Base-by-base conservation (phyloP, 2,797 vertebrate genomes). In the Sebastes matsubarae region DNA sequence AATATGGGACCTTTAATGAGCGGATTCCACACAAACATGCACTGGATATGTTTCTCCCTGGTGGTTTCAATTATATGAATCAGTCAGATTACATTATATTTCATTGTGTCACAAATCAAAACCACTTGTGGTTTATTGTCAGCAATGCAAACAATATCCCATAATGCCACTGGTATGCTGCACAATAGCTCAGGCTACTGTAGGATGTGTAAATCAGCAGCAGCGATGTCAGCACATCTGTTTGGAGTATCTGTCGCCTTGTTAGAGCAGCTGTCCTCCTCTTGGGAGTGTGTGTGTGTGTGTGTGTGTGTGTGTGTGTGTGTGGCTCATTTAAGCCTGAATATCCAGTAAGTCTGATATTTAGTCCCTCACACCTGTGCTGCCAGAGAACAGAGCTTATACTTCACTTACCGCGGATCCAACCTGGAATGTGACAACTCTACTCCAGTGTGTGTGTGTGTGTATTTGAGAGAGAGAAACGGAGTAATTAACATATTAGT, bases 241-340 rank as follows among this genome's bases (percentile, higher is more conserved):
- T 8, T 68, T 79, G 61, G 70, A 46, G 59, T 34, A 54, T 58
- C 24, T 63, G 22, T 63, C 29, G 74, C 58, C 38, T 24, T 84
- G 79, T 87, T 81, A 79, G 72, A 78, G 42, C 85, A 87, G 73
- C 81, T 86, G 82, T 79, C 57, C 71, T 77, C 67, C 69, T 55
- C 24, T 55, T 55, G 12, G 11, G 77, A 29, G 61, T 18, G 64
- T 75, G 34, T 67, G 18, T 18, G 52, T 13, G 32, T 30, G 72
- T 58, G 63, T 27, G 5, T 46, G 52, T 69, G 71, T 42, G 52
- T 63, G 46, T 69, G 71, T 46, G 72, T 68, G 70, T 72, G 4
- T 73, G 24, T 70, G 65, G 5, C 36, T 83, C 36, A 70, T 69
- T 59, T 52, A 57, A 42, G 30, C 14, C 32, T 61, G 22, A 29